A percentile compares a stretch with the other conserved stretches of the same genome.
phyloP scores from a whole-genome alignment of 92 coral and sea anemone genomes.

The Phenganax subtilis region DNA sequence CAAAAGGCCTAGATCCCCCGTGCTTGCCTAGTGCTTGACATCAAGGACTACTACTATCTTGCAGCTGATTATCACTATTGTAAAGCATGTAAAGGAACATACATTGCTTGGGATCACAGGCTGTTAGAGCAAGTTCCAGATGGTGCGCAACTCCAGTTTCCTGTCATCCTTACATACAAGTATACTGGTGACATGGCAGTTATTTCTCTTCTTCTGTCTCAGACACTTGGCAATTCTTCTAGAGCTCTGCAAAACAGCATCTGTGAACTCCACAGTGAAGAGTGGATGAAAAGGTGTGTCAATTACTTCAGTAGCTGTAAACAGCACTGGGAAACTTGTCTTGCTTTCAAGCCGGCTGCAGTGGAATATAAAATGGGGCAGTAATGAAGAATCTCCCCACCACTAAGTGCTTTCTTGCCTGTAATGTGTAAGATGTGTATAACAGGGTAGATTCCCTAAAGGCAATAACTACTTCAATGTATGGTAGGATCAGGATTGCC shows the following conservation, averaged over 20 bases:
- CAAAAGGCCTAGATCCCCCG: constrained; percentile 47
- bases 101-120: constrained; percentile 50
- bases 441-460: constrained; percentile 26
- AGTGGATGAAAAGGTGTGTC: constrained; percentile 44
- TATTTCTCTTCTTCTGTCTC: constrained; percentile 42
- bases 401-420: constrained; percentile 45
- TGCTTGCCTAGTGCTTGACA: constrained; percentile 49
- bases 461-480: constrained; percentile 41
- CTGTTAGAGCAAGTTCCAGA: constrained; percentile 36
- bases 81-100: constrained; percentile 43
- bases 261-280: constrained; percentile 47
- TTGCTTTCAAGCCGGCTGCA: constrained; percentile 18
- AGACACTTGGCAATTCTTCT: constrained; percentile 47
- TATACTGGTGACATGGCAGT: constrained; percentile 43
- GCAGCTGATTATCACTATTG: constrained; percentile 50
- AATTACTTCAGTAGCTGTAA: constrained; percentile 39
- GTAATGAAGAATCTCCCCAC: constrained; percentile 28
- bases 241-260: constrained; percentile 44
- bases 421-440: constrained; percentile 43
- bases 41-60: constrained; percentile 47
- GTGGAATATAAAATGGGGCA: constrained; percentile 31
- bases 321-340: constrained; percentile 21
- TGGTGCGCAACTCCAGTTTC: constrained; percentile 27
- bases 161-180: constrained; percentile 38
- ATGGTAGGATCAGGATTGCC: constrained; percentile 32